Evolutionary conservation across 2,113 vertebrate species (phyloP).

Genomic region (Corynorhinus townsendii): DNA sequence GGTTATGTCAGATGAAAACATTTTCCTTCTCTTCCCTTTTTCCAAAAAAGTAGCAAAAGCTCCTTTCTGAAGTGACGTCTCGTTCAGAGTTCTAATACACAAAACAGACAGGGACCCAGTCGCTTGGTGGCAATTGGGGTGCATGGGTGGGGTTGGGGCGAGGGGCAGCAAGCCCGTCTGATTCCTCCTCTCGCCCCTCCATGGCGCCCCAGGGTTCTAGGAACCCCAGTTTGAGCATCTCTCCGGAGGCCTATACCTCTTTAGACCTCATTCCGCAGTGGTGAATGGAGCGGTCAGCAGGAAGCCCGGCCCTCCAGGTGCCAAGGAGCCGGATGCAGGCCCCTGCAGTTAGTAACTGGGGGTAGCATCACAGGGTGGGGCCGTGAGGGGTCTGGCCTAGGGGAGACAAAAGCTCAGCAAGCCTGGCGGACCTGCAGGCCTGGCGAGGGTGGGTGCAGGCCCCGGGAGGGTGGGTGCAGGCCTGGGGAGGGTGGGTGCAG

Average conservation of each 20-base stretch:
- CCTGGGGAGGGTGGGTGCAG: too few species aligned
- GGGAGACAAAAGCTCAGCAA: background rate
- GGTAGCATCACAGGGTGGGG: background rate
- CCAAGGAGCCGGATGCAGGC: background rate
- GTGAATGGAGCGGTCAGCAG: background rate
- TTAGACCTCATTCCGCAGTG: background rate
- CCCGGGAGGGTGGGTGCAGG: too few species aligned
- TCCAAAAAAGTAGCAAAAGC: background rate
- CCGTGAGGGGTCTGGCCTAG: background rate
- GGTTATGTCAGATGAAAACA: fast-evolving
- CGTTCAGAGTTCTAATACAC: background rate
- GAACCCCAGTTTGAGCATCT: background rate
- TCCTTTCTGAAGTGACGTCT: background rate
- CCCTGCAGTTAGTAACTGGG: background rate
- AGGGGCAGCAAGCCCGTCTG: background rate
- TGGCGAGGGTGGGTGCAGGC: too few species aligned
- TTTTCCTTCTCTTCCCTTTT: background rate
- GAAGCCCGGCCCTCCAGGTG: background rate
- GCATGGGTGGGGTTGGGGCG: fast-evolving
- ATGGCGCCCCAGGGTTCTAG: background rate
- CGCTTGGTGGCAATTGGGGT: background rate
- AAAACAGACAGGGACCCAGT: background rate
- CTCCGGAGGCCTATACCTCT: background rate
- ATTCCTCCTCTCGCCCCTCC: background rate
- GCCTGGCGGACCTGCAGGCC: background rate